Evolutionary conservation across 2,113 vertebrate species (phyloP), one percentile per base, ranked within the genome.

Genomic region (Pteruthius melanotis): DNA sequence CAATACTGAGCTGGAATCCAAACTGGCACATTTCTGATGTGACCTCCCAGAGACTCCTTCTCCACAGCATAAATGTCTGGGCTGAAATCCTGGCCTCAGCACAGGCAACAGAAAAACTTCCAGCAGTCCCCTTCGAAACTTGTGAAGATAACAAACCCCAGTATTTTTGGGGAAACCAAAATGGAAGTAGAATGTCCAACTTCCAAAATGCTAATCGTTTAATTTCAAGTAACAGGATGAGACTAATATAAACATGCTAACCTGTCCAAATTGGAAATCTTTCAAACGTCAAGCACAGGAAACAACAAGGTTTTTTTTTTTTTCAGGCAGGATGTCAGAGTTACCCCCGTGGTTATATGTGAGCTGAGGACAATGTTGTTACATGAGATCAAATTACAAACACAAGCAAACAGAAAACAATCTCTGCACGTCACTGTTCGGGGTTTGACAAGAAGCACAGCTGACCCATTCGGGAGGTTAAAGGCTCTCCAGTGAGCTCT

Each of bases 401-500:
- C 92, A 92, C 72, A 69, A 96, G 93, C 96, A 96, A 95, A 95
- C 90, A 97, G 83, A 93, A 95, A 95, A 96, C 92, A 96, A 95
- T 93, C 92, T 94, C 80, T 6, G 9, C 35, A 82, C 74, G 57
- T 93, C 95, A 90, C 61, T 87, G 83, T 2, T 47, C 1, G 1
- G 72, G 68, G 3, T 79, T 39, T 96, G 90, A 96, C 94, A 84
- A 94, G 94, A 45, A 89, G 92, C 85, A 93, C 83, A 89, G 90
- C 80, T 94, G 93, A 92, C 94, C 88, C 70, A 3, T 31, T 52
- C 3, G 15, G 23, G 64, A 89, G 90, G 92, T 81, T 90, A 90
- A 87, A 83, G 3, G 40, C 68, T 84, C 71, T 87, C 2, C 0
- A 75, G 52, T 1, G 11, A 93, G 83, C 37, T 60, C 39, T 15